Base-by-base conservation (phyloP, 2,888 invertebrate species). In the Marasmarcha lunaedactyla region DNA sequence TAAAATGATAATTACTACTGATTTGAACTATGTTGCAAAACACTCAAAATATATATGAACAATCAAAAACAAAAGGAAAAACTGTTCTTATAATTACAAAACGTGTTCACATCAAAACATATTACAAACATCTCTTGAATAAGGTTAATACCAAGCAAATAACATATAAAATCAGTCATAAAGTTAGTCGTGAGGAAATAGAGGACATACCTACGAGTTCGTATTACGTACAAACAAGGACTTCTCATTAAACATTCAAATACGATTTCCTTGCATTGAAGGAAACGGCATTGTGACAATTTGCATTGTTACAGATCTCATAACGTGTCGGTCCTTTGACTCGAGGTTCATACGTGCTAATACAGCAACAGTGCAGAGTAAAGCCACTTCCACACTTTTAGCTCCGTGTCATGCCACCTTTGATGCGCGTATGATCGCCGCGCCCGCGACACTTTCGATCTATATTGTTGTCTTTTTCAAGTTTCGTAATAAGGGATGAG, bases 391-490 rank as follows among this genome's bases (percentile, higher is more conserved):
- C 78, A 78, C 76, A 83, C 72, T 78, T 63, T 64, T 72, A 73
- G 71, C 76, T 68, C 59, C 49, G 58, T 59, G 65, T 67, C 63
- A 62, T 71, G 70, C 59, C 67, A 77, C 79, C 79, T 79, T 79
- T 81, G 81, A 78, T 74, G 78, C 79, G 74, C 78, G 74, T 81
- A 78, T 83, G 81, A 81, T 81, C 76, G 83, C 71, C 71, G 72
- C 71, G 73, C 79, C 76, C 78, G 78, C 81, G 81, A 83, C 83
- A 83, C 83, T 79, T 79, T 78, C 71, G 71, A 74, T 79, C 79
- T 79, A 78, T 81, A 83, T 79, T 81, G 83, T 83, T 83, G 83
- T 81, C 83, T 83, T 83, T 83, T 83, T 83, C 83, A 83, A 83
- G 81, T 83, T 81, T 79, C 76, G 81, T 83, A 83, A 83, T 83